Conservation (phyloP, 2,797 vertebrate genomes). For the Danio albolineatus region DNA sequence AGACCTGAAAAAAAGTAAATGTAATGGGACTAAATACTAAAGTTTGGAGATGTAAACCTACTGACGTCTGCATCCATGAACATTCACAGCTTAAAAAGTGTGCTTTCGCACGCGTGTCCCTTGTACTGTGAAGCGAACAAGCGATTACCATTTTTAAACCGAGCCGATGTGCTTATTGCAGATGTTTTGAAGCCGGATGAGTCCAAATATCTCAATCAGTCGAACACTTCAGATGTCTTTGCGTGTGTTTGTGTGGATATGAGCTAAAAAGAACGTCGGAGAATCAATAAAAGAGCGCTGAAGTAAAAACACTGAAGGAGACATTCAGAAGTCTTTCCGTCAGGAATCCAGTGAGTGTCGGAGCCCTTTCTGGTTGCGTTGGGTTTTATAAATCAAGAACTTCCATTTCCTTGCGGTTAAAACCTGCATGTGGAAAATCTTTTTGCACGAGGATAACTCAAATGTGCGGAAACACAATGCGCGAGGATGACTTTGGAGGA, state of each 20-base stretch:
- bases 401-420: conserved; percentile 36
- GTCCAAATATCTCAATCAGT: conserved; percentile 19
- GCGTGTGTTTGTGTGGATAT: conserved; percentile 49
- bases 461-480: conserved; percentile 58
- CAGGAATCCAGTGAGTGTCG: conserved; percentile 52
- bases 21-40: conserved; percentile 37
- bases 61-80: conserved; percentile 6
- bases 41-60: conserved; percentile 36
- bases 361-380: conserved; percentile 54
- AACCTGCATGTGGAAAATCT: conserved; percentile 50
- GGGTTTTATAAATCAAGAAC: conserved; percentile 42
- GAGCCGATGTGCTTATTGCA: conserved; percentile 7
- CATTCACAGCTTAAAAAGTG: conserved; percentile 60
- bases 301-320: conserved; percentile 4
- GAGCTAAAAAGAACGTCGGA: conserved; percentile 42
- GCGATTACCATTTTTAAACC: neutral
- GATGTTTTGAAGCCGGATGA: neutral
- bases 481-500: conserved; percentile 21
- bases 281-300: conserved; percentile 20
- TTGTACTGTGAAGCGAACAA: conserved; percentile 8
- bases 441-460: conserved; percentile 56
- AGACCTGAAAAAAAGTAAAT: neutral
- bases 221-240: neutral
- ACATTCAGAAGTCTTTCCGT: conserved; percentile 23
- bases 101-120: conserved; percentile 26